These are phyloP conservation scores for Lutjanus erythropterus DNA, from an alignment of 2,113 vertebrate genomes.

Conservation along the genomic window DNA sequence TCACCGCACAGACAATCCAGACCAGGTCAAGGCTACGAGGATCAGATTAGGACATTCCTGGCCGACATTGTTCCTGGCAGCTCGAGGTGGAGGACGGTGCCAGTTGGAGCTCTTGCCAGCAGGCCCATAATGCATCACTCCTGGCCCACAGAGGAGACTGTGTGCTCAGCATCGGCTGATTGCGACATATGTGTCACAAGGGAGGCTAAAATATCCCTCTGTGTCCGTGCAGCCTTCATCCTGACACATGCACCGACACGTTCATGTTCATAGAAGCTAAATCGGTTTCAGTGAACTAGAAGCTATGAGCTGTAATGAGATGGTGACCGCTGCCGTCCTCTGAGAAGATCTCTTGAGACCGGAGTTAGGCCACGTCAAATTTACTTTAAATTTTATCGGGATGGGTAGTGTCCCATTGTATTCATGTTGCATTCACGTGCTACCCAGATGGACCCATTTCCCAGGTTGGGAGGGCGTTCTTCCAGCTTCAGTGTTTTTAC, in stretches of 20 bases:
- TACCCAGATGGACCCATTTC: no score
- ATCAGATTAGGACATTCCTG: slow-evolving; percentile 79
- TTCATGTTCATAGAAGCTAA: not conserved
- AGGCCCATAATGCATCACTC: slow-evolving; percentile 58
- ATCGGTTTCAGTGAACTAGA: not conserved
- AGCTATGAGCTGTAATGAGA: not conserved
- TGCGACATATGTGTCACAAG: slow-evolving; percentile 51
- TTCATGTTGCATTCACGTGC: no score
- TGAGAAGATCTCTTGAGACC: not conserved
- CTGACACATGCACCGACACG: slow-evolving; percentile 25
- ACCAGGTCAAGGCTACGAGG: slow-evolving; percentile 72
- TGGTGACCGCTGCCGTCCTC: not conserved
- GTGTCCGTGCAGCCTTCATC: slow-evolving; percentile 46
- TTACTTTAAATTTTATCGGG: not conserved
- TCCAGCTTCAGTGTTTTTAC: no score
- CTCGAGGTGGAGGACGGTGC: slow-evolving; percentile 56
- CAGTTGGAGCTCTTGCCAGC: slow-evolving; percentile 43
- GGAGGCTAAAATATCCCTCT: slow-evolving; percentile 53
- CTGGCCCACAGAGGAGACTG: slow-evolving; percentile 46
- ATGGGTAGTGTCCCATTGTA: not conserved
- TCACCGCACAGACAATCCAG: slow-evolving; percentile 60
- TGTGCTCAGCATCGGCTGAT: slow-evolving; percentile 43
- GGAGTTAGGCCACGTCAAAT: not conserved
- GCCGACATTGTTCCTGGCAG: slow-evolving; percentile 53
- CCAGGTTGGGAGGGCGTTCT: no score